Evolutionary conservation across 2,888 invertebrate species (phyloP), one percentile per base, ranked within the genome.

Genomic region (Fabriciana adippe): DNA sequence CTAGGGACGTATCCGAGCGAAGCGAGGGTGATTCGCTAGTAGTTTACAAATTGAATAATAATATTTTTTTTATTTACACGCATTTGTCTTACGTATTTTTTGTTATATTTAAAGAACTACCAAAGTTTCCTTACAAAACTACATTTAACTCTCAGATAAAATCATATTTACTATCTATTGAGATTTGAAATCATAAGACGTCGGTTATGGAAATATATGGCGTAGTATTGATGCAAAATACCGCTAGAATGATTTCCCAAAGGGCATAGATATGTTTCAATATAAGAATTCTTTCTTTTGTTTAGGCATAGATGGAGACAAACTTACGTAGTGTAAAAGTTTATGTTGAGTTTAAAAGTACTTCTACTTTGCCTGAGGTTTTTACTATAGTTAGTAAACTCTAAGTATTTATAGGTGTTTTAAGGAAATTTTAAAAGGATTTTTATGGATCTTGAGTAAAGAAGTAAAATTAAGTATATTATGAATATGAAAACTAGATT

Each of bases 121-220:
- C 31, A 48, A 31, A 48, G 26, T 48, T 59, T 13, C 47, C 48
- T 1, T 13, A 48, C 2, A 2, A 45, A 59, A 59, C 48, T n/a
- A 50, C 26, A 60, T 57, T 26, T 65, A 35, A 57, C 18, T 35
- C 3, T 3, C 14, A 61, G 51, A 66, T 54, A 63, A 66, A 76
- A 73, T 74, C 72, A 75, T 72, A 76, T 74, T 73, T 74, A 73
- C 68, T 64, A 74, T 71, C 72, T 71, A 72, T 70, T 59, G 74
- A 74, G 76, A 73, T 71, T 75, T 68, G 64, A 67, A 71, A 64
- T 71, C 71, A 73, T 64, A 74, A 77, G 75, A 73, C 75, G 76
- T 71, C 67, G 67, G 68, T 81, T 83, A 84, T 82, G 80, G 80
- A 83, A 82, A 87, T 85, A 79, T 86, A 85, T 73, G 74, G 75